These are phyloP conservation scores for Nasonia giraulti DNA, from an alignment of 1,140 invertebrate species.

Conservation along the genomic window DNA sequence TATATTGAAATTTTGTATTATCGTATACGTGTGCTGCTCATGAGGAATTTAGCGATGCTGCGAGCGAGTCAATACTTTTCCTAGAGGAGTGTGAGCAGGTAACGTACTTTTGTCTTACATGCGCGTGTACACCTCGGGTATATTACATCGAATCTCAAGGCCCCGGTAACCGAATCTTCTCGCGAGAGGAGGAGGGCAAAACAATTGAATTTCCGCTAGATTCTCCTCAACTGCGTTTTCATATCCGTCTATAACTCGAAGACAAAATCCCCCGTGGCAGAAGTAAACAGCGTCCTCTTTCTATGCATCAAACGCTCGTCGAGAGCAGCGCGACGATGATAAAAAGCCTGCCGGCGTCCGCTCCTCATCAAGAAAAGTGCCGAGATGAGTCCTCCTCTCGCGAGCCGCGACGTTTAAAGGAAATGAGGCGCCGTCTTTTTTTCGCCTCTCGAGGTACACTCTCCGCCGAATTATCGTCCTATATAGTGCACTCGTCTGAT, in stretches of 20 bases:
- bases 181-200: too few relatives aligned
- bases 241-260: not conserved
- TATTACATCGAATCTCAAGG: too few relatives aligned
- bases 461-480: not conserved
- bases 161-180: too few relatives aligned
- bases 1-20: too few relatives aligned
- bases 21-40: too few relatives aligned
- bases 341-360: not conserved
- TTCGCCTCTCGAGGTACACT: not conserved
- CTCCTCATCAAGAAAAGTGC: conserved; percentile 31
- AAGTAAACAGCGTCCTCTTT: not conserved
- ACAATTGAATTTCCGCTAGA: not conserved
- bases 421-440: conserved; percentile 18
- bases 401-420: conserved; percentile 14
- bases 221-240: too few relatives aligned
- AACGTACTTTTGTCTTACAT: too few relatives aligned
- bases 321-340: not conserved
- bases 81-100: too few relatives aligned
- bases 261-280: not conserved
- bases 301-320: not conserved
- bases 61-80: too few relatives aligned
- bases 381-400: conserved; percentile 14
- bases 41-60: too few relatives aligned
- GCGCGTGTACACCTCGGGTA: too few relatives aligned
- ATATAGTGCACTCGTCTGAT: not conserved